A percentile compares a stretch with the other conserved stretches of the same genome.
These are phyloP conservation scores for Morelia viridis DNA, from an alignment of 2,797 vertebrate genomes.

Conservation along the genomic window DNA sequence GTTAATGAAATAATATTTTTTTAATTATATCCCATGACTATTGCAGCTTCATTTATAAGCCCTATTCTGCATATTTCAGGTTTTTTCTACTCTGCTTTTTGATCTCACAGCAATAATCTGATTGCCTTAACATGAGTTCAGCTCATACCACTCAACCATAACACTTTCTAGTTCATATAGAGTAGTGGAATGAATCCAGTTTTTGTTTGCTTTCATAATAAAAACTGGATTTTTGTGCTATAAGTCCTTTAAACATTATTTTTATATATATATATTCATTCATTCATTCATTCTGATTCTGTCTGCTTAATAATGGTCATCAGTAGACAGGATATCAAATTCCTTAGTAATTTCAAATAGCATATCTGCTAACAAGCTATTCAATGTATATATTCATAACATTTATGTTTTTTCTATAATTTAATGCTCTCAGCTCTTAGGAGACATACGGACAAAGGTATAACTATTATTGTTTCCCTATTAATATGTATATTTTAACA, in stretches of 20 bases:
- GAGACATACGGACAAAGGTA: conserved; percentile 98
- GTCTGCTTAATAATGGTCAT: background rate
- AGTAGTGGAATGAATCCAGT: background rate
- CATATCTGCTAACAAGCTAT: conserved; percentile 46
- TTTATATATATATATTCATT: no score
- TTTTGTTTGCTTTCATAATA: background rate
- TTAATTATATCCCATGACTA: background rate
- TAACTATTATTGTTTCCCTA: conserved; percentile 73
- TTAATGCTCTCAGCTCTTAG: conserved; percentile 98
- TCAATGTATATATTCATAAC: conserved; percentile 75
- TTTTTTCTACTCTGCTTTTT: background rate
- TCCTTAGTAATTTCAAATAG: conserved; percentile 46
- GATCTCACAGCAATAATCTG: background rate
- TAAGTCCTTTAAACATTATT: background rate
- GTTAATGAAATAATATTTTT: background rate
- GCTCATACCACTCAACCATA: background rate
- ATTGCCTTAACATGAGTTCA: background rate
- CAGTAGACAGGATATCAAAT: background rate
- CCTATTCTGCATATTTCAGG: background rate
- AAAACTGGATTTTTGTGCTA: background rate
- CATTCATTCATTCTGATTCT: background rate
- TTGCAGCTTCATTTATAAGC: background rate
- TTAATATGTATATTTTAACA: conserved; percentile 37
- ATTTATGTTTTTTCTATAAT: conserved; percentile 78
- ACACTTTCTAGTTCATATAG: background rate